These are phyloP conservation scores for Mus caroli DNA, from an alignment of 2,797 vertebrate genomes.

Conservation along the genomic window DNA sequence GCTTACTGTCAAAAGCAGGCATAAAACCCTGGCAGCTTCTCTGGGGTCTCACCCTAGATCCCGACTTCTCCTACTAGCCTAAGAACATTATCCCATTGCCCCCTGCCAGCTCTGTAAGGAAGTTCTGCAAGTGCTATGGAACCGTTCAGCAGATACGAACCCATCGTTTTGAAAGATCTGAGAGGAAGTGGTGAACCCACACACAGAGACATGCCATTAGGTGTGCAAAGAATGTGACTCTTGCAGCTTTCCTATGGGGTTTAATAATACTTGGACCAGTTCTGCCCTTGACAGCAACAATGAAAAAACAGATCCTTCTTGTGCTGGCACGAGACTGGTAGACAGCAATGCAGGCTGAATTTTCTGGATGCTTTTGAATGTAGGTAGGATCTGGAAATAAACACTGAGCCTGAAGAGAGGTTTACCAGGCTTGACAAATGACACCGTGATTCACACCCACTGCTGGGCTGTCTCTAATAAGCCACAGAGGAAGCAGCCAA, in stretches of 20 bases:
- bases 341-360: constrained; percentile 73
- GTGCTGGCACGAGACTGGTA: constrained; percentile 75
- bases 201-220: constrained; percentile 75
- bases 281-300: constrained; percentile 72
- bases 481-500: constrained; percentile 96
- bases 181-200: constrained; percentile 73
- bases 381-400: constrained; percentile 86
- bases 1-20: neutral
- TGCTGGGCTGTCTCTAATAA: constrained; percentile 95
- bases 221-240: constrained; percentile 73
- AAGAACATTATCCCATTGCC: neutral
- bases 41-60: neutral
- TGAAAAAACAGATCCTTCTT: constrained; percentile 59
- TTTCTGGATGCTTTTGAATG: constrained; percentile 85
- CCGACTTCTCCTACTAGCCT: neutral
- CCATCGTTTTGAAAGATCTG: constrained; percentile 71
- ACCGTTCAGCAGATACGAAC: constrained; percentile 63
- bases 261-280: constrained; percentile 83
- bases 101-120: neutral
- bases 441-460: constrained; percentile 93
- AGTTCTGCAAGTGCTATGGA: constrained; percentile 68
- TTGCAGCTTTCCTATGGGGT: constrained; percentile 75
- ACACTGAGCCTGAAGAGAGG: constrained; percentile 83
- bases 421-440: constrained; percentile 92
- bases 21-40: neutral